A percentile compares a stretch with the other conserved stretches of the same genome.
These are phyloP conservation scores for Diplosoma virens DNA, from an alignment of 23 tunicate species.

Conservation along the genomic window DNA sequence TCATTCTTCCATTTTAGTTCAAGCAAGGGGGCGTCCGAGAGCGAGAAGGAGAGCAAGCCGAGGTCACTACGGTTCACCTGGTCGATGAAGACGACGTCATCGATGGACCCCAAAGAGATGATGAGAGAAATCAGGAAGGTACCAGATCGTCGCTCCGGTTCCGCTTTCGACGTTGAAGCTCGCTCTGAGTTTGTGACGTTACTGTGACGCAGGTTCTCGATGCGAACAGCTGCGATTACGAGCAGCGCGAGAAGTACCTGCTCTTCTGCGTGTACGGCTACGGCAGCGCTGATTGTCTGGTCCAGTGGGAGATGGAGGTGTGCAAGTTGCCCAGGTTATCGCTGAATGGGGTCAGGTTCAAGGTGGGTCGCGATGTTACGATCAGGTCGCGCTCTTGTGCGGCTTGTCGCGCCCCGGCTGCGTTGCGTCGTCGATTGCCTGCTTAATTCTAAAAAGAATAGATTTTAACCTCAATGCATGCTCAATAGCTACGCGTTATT, in stretches of 20 bases:
- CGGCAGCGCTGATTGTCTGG: constrained; percentile 84
- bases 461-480: too few species aligned
- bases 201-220: constrained; percentile 86
- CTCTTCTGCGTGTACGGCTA: constrained; percentile 96
- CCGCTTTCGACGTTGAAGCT: neutral
- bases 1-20: too few species aligned
- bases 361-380: constrained; percentile 57
- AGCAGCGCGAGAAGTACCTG: constrained; percentile 92
- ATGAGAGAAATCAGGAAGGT: constrained; percentile 96
- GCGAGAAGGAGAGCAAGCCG: constrained; percentile 88
- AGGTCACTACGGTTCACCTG: constrained; percentile 94
- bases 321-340: constrained; percentile 96
- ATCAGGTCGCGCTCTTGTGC: too few species aligned
- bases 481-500: too few species aligned
- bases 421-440: too few species aligned
- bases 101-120: constrained; percentile 98
- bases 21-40: constrained; percentile 65
- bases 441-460: too few species aligned
- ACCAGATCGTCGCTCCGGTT: neutral
- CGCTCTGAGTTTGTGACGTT: neutral
- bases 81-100: constrained; percentile 98
- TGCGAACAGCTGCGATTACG: constrained; percentile 92
- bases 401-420: too few species aligned
- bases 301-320: constrained; percentile 99
- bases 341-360: constrained; percentile 94